These are phyloP conservation scores for Tachysurus fulvidraco DNA, from an alignment of 2,113 vertebrate genomes.

Conservation along the genomic window DNA sequence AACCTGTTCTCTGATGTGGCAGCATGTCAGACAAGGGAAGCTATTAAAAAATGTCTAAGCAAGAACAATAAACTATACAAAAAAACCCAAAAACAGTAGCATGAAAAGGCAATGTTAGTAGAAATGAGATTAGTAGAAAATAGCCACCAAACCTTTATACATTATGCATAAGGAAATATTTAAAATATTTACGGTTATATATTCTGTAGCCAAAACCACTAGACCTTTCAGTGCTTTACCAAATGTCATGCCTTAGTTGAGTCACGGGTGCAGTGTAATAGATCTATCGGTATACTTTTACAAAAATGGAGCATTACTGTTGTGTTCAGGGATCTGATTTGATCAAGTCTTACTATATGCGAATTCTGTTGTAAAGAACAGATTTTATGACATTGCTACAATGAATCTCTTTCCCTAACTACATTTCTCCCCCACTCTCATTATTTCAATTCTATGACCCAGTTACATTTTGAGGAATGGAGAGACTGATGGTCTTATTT, in stretches of 20 bases:
- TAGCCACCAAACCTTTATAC: neutral
- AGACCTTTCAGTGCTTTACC: neutral
- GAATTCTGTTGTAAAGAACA: neutral
- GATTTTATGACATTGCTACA: neutral
- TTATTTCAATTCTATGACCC: neutral
- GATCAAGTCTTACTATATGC: neutral
- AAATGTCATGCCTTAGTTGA: neutral
- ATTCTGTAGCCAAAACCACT: neutral
- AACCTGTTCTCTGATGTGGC: neutral
- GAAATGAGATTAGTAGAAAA: neutral
- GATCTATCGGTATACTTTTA: neutral
- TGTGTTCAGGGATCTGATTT: neutral
- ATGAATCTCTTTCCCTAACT: neutral
- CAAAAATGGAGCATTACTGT: neutral
- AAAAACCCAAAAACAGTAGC: neutral
- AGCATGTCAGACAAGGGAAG: constrained; percentile 1
- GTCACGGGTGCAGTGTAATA: too few species aligned
- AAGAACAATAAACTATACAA: neutral
- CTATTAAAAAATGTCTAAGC: neutral
- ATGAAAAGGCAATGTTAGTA: neutral
- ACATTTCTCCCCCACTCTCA: neutral
- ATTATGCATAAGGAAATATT: neutral
- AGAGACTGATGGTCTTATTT: neutral
- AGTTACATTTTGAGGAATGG: neutral
- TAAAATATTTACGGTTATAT: neutral